A percentile compares a stretch with the other conserved stretches of the same genome.
Conservation (phyloP, 2,888 invertebrate genomes). For the Tenthredo amoena region DNA sequence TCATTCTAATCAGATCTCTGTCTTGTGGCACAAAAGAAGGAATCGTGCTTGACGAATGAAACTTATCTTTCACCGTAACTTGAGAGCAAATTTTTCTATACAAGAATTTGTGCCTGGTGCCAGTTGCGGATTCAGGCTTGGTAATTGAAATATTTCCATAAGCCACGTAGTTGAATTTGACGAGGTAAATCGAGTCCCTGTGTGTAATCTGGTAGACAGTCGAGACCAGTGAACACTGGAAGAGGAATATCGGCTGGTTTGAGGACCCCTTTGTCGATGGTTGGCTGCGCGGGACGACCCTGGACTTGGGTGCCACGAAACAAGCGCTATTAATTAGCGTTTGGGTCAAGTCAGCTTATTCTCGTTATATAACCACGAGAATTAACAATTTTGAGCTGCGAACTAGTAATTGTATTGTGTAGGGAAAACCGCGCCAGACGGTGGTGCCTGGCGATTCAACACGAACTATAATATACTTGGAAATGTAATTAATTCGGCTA, state of each 20-base stretch:
- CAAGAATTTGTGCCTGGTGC: too few species aligned
- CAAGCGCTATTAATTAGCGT: constrained; percentile 55
- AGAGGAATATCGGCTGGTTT: constrained; percentile 24
- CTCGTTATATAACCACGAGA: constrained; percentile 54
- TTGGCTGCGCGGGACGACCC: constrained; percentile 6
- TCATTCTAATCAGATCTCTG: neutral
- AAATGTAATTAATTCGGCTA: neutral
- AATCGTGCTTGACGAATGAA: neutral
- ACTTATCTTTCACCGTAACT: neutral
- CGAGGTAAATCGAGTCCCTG: neutral
- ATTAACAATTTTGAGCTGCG: constrained; percentile 51
- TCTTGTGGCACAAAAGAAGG: neutral
- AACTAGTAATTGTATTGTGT: constrained; percentile 52
- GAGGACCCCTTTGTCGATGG: constrained; percentile 19
- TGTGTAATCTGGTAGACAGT: constrained; percentile 4
- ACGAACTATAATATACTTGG: neutral
- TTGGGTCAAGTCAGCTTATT: constrained; percentile 53
- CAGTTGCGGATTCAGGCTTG: neutral
- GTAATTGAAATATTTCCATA: constrained; percentile 11
- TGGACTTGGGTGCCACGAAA: constrained; percentile 39
- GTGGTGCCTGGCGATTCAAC: neutral
- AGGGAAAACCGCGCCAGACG: neutral
- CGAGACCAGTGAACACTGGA: neutral
- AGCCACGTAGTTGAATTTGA: constrained; percentile 17
- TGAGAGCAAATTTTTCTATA: neutral